Conservation (phyloP, 2,797 vertebrate species). For the Pogoniulus pusillus region DNA sequence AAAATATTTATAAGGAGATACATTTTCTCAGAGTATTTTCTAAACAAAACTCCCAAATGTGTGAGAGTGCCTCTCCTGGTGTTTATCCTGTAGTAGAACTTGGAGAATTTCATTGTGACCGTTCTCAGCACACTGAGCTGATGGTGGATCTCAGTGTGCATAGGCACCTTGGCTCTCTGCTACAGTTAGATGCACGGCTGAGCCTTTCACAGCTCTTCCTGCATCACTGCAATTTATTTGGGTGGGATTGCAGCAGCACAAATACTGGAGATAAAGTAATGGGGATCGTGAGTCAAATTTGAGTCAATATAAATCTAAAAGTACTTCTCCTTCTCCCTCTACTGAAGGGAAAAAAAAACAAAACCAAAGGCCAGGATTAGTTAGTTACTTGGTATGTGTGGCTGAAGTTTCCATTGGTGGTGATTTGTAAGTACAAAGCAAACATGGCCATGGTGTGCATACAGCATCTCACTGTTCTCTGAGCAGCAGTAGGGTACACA, state of each 20-base stretch:
- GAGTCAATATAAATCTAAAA: neutral
- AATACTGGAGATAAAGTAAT: neutral
- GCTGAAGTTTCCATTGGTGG: neutral
- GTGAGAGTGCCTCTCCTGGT: neutral
- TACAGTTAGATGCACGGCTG: neutral
- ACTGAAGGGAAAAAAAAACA: fast-evolving
- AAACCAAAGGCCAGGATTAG: neutral
- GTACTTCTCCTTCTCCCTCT: neutral
- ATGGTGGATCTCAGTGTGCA: neutral
- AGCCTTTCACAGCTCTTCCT: neutral
- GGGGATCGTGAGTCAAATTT: neutral
- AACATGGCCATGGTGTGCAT: fast-evolving
- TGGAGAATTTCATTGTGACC: neutral
- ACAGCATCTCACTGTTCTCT: neutral
- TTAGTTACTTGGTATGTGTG: neutral
- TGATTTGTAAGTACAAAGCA: neutral
- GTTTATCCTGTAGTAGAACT: neutral
- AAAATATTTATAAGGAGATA: neutral
- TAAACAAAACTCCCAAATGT: neutral
- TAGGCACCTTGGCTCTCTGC: neutral
- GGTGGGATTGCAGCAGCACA: neutral
- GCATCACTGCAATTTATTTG: neutral
- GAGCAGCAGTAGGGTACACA: neutral
- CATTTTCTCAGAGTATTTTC: neutral
- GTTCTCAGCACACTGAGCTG: neutral